Conservation (phyloP, 2,113 vertebrate genomes). For the Donacobius atricapilla region DNA sequence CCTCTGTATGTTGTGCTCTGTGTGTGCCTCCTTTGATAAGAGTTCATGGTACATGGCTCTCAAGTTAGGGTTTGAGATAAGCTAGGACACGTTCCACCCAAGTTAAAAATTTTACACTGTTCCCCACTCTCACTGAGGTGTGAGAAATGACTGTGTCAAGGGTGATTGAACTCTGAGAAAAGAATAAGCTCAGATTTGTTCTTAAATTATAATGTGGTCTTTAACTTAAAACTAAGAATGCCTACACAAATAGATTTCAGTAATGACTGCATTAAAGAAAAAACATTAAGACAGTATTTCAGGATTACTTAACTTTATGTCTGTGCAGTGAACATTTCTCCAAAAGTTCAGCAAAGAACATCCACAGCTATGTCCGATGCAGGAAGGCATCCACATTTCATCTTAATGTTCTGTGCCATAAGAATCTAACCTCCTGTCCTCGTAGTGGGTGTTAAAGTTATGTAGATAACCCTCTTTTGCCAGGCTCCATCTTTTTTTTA, state of each 20-base stretch:
- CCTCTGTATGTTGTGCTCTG: fast-evolving
- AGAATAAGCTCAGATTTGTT: neutral
- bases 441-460: neutral
- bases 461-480: neutral
- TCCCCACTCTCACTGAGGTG: neutral
- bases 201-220: neutral
- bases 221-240: neutral
- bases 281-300: neutral
- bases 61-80: neutral
- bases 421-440: neutral
- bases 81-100: fast-evolving
- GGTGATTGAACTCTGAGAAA: neutral
- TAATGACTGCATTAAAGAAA: neutral
- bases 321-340: neutral
- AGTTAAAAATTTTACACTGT: neutral
- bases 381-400: neutral
- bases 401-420: neutral
- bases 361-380: no score
- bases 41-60: neutral
- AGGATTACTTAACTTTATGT: neutral
- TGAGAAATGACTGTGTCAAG: neutral
- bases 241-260: neutral
- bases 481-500: neutral
- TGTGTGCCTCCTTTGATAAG: neutral
- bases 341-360: neutral